Evolutionary conservation across 2,113 vertebrate genomes (phyloP).

Genomic region (Epinephelus lanceolatus): DNA sequence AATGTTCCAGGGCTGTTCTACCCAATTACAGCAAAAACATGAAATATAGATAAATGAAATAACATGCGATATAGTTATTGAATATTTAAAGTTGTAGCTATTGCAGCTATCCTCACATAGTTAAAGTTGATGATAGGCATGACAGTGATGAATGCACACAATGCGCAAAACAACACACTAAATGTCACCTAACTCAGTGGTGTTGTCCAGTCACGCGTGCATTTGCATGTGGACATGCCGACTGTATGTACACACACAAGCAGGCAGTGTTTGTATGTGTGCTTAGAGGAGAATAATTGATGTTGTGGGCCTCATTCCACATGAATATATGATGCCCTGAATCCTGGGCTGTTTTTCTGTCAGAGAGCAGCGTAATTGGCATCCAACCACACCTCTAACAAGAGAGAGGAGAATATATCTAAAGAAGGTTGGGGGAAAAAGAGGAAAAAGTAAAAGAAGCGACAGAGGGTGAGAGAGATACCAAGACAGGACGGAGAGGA

Average conservation of each 20-base stretch:
- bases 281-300: slow-evolving; percentile 65
- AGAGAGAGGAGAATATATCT: slow-evolving; percentile 5
- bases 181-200: slow-evolving; percentile 23
- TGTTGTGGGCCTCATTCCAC: slow-evolving; percentile 48
- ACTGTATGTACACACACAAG: slow-evolving; percentile 27
- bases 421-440: not conserved
- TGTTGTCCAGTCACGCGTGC: slow-evolving; percentile 11
- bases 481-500: not conserved
- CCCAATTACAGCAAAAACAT: slow-evolving; percentile 15
- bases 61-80: slow-evolving; percentile 13
- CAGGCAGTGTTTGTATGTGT: slow-evolving; percentile 31
- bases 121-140: not conserved
- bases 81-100: slow-evolving; percentile 27
- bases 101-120: not conserved
- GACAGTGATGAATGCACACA: not conserved
- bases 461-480: not conserved
- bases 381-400: slow-evolving; percentile 42
- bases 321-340: slow-evolving; percentile 63
- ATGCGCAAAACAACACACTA: not conserved
- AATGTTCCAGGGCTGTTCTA: not conserved
- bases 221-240: slow-evolving; percentile 11
- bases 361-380: slow-evolving; percentile 56
- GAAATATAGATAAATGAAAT: slow-evolving; percentile 15
- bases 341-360: slow-evolving; percentile 50
- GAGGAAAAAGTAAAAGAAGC: not conserved